Percentiles rank a stretch among this genome's conserved stretches.
These are phyloP conservation scores for Ceryle rudis DNA, from an alignment of 2,797 vertebrate species.

Conservation along the genomic window DNA sequence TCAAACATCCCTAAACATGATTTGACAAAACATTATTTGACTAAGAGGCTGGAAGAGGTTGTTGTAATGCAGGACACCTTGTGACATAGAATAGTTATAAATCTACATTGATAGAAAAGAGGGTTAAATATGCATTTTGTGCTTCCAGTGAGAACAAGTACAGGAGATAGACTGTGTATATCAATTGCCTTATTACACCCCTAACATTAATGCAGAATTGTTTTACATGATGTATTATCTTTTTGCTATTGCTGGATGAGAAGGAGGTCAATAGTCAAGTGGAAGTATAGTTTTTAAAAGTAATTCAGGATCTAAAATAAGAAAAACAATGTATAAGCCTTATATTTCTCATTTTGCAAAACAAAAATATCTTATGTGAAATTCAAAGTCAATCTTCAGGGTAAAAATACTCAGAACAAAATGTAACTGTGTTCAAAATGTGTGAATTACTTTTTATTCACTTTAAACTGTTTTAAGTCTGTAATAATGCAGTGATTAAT, in stretches of 20 bases:
- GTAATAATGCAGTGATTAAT: conserved; percentile 36
- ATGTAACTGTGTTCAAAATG: neutral
- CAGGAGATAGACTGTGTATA: neutral
- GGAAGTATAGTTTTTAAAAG: neutral
- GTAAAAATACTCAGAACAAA: conserved; percentile 33
- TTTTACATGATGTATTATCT: neutral
- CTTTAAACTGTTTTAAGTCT: conserved; percentile 29
- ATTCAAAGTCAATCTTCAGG: neutral
- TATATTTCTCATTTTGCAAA: neutral
- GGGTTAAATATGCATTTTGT: neutral
- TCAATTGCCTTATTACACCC: neutral
- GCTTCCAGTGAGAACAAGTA: neutral
- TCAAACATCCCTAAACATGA: neutral
- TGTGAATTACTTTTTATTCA: conserved; percentile 1
- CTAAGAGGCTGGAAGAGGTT: neutral
- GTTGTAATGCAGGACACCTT: neutral
- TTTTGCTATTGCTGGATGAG: neutral
- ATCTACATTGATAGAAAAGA: neutral
- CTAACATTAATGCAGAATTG: neutral
- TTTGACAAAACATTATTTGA: neutral
- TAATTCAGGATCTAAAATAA: neutral
- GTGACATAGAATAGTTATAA: neutral
- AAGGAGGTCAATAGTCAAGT: neutral
- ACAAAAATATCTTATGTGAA: neutral
- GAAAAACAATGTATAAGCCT: neutral